Conservation (phyloP, 2,113 vertebrate genomes). For the Neodon shergylaensis region DNA sequence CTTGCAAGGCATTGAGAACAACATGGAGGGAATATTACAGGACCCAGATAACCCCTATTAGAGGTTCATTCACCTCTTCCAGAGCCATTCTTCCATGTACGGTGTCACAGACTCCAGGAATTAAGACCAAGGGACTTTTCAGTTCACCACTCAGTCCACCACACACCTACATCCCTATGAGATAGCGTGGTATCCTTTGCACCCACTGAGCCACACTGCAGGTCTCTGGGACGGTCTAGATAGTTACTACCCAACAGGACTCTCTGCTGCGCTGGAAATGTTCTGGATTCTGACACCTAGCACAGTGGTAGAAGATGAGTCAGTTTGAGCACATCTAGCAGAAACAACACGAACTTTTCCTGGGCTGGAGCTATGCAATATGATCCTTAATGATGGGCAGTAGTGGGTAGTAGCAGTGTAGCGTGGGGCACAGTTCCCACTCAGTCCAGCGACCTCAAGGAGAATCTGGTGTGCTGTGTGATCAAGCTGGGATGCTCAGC, state of each 20-base stretch:
- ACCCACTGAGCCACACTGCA: rapidly evolving
- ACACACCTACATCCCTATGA: neutral
- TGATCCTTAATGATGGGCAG: too few species aligned
- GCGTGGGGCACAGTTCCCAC: too few species aligned
- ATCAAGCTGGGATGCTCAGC: neutral
- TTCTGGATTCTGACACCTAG: rapidly evolving
- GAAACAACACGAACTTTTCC: neutral
- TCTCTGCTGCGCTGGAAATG: rapidly evolving
- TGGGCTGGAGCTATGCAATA: neutral
- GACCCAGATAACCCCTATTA: neutral
- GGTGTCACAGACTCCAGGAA: neutral
- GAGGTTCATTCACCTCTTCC: neutral
- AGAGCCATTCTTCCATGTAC: neutral
- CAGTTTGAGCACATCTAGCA: too few species aligned
- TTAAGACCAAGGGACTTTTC: neutral
- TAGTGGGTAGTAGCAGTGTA: too few species aligned
- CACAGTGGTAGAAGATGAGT: rapidly evolving
- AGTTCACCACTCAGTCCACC: neutral
- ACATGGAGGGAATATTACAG: too few species aligned
- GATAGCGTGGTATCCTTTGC: rapidly evolving
- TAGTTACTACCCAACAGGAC: rapidly evolving
- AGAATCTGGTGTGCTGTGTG: neutral
- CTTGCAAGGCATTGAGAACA: rapidly evolving
- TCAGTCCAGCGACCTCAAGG: neutral
- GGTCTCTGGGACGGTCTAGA: too few species aligned